phyloP scores from a whole-genome alignment of 1,140 invertebrate species.

The Psilanteris sp. region DNA sequence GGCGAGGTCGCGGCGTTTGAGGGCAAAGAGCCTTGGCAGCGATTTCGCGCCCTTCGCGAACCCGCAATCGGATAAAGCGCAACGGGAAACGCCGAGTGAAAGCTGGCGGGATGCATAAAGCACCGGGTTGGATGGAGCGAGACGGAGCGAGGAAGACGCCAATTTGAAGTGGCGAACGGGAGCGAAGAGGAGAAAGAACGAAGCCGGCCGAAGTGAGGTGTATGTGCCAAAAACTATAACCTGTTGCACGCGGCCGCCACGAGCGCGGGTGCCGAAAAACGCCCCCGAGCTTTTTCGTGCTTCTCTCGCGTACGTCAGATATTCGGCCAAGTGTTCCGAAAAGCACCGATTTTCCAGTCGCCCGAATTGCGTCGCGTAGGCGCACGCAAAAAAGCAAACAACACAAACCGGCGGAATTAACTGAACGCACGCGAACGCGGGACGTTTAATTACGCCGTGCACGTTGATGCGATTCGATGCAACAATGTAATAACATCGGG shows the following conservation, averaged over 20 bases:
- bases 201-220: conserved; percentile 68
- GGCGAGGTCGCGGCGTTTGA: conserved; percentile 54
- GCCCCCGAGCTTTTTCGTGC: conserved; percentile 74
- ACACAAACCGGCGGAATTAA: background rate
- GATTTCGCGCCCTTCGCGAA: conserved; percentile 62
- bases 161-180: conserved; percentile 60
- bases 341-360: conserved; percentile 6
- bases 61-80: conserved; percentile 65
- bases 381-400: background rate
- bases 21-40: conserved; percentile 65
- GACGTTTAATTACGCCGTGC: background rate
- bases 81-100: conserved; percentile 60
- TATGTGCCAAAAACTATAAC: conserved; percentile 80
- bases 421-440: background rate
- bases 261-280: conserved; percentile 76
- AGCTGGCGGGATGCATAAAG: conserved; percentile 60
- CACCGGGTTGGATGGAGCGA: conserved; percentile 60
- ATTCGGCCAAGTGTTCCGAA: conserved; percentile 22
- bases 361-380: background rate
- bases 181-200: conserved; percentile 61
- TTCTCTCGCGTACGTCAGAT: conserved; percentile 61
- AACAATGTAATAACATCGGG: background rate
- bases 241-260: conserved; percentile 75
- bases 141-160: conserved; percentile 47
- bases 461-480: background rate